Base-by-base conservation (phyloP, 2,797 vertebrate species). In the Ambastaia sidthimunki region DNA sequence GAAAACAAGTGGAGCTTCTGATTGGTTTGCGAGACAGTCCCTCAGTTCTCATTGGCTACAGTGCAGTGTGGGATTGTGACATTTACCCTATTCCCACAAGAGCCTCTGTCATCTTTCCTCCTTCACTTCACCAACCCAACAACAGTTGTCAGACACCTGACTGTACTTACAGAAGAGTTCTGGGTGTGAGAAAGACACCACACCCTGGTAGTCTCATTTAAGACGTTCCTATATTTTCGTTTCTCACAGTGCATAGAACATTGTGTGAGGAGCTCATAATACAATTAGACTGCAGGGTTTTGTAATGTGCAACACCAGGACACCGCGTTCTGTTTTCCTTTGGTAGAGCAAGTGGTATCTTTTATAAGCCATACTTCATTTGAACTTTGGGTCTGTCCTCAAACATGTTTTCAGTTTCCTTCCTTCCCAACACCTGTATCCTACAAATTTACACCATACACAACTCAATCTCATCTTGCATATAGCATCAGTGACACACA, bases 1-100 rank as follows among this genome's bases (percentile, higher is more conserved):
- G 83, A 37, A 86, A 91, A 90, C 85, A 84, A 78, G 82, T 75
- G 71, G 70, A 81, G 19, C 19, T 60, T 60, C 10, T 21, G 85
- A 87, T 90, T 86, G 89, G 88, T 85, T 87, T 87, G 67, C 67
- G 28, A 76, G 78, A 85, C 69, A 7, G 76, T 75, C 78, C 83
- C 83, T 59, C 67, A 65, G 71, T 78, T 74, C 84, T 86, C 84
- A 89, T 89, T 84, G 83, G 88, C 87, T 89, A 50, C 60, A 19
- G 78, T 57, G 25, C 28, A 91, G 71, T 94, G 93, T 95, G 94
- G 92, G 93, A 95, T 92, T 87, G 88, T 92, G 89, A 90, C 91
- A 93, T 90, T 92, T 89, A 85, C 85, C 87, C 80, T 85, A 89
- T 94, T 95, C 94, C 93, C 94, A 95, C 93, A 94, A 80, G 79